Percentiles rank a stretch among this genome's conserved stretches.
Conservation (phyloP, 2,797 vertebrate species). For the Mormyrus proboscirostris region DNA sequence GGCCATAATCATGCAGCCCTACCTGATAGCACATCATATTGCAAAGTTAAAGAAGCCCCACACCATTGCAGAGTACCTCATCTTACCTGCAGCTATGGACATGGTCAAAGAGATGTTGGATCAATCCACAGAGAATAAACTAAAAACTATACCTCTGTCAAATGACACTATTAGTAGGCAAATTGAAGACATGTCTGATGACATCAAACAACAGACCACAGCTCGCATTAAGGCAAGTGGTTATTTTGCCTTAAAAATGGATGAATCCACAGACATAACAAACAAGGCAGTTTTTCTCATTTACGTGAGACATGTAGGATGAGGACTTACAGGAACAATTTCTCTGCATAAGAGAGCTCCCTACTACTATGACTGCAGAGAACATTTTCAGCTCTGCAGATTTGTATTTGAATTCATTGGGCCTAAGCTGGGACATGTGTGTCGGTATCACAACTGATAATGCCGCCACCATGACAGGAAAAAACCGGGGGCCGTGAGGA, state of each 20-base stretch:
- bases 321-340: not conserved
- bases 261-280: not conserved
- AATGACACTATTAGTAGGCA: not conserved
- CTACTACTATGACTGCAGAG: not conserved
- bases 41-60: not conserved
- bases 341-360: not conserved
- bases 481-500: not conserved
- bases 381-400: not conserved
- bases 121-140: not conserved
- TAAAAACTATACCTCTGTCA: not conserved
- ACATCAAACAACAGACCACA: not conserved
- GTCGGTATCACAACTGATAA: not conserved
- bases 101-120: not conserved
- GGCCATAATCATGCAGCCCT: not conserved
- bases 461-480: not conserved
- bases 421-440: not conserved
- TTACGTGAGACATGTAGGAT: not conserved
- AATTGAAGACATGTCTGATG: not conserved
- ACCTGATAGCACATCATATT: not conserved
- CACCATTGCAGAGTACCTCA: not conserved
- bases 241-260: not conserved
- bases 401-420: not conserved
- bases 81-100: not conserved
- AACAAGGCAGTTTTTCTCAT: not conserved
- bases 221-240: not conserved